These are phyloP conservation scores for Tursiops truncatus DNA, from an alignment of 2,113 vertebrate species.

Conservation along the genomic window DNA sequence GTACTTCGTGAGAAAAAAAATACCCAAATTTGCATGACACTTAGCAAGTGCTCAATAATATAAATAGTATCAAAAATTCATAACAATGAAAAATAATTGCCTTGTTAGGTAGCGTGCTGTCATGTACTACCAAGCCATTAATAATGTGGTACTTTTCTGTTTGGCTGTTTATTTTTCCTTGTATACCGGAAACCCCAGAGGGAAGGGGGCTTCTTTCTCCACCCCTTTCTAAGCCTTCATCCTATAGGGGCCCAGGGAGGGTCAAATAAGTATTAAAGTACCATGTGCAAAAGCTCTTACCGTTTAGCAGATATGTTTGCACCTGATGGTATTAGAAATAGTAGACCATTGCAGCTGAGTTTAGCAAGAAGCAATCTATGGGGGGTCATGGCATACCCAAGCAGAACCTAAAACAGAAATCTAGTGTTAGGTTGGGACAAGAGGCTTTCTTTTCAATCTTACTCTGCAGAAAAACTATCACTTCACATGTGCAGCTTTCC, in stretches of 20 bases:
- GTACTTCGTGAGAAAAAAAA: constrained; percentile 22
- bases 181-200: neutral
- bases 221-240: neutral
- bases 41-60: neutral
- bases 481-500: neutral
- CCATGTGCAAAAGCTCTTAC: neutral
- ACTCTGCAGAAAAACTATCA: neutral
- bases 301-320: neutral
- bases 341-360: neutral
- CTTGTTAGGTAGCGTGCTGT: neutral
- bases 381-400: neutral
- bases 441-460: neutral
- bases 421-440: neutral
- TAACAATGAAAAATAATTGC: neutral
- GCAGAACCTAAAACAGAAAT: neutral
- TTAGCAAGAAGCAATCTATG: neutral
- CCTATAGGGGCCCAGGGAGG: neutral
- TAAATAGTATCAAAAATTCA: neutral
- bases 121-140: neutral
- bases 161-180: neutral
- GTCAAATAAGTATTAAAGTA: neutral
- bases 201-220: neutral
- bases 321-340: neutral
- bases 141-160: neutral
- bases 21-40: neutral